Evolutionary conservation across 2,797 vertebrate genomes (phyloP).

Genomic region (Macropodus opercularis): DNA sequence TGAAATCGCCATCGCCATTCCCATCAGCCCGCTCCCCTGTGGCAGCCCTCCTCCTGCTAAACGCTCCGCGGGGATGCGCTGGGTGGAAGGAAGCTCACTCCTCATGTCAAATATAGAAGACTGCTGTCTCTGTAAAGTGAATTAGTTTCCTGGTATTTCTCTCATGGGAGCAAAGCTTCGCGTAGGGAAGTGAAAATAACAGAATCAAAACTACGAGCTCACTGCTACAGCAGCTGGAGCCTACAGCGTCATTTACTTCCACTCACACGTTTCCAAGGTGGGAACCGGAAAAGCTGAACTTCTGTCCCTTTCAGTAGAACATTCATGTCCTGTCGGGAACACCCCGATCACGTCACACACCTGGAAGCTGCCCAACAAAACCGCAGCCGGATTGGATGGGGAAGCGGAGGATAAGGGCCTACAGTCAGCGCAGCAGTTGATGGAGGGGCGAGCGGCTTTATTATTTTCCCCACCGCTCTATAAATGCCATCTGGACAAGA

Average conservation of each 20-base stretch:
- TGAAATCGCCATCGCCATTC: constrained; percentile 68
- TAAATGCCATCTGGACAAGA: too few species aligned
- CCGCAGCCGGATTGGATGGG: too few species aligned
- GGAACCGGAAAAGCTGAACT: too few species aligned
- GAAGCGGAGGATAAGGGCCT: too few species aligned
- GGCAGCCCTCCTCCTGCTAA: constrained; percentile 4
- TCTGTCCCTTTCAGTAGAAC: too few species aligned
- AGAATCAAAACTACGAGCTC: constrained; percentile 10
- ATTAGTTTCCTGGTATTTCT: constrained; percentile 36
- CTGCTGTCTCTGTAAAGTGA: constrained; percentile 39
- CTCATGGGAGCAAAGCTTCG: constrained; percentile 33
- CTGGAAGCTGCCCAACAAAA: too few species aligned
- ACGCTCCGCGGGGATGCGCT: constrained; percentile 34
- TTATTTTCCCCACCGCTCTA: too few species aligned
- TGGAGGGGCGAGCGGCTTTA: too few species aligned
- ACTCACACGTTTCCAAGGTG: too few species aligned
- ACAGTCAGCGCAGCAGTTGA: too few species aligned
- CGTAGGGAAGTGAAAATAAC: constrained; percentile 37
- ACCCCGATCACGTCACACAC: too few species aligned
- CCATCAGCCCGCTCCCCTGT: constrained; percentile 62
- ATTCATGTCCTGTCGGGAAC: too few species aligned
- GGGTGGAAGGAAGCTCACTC: constrained; percentile 32
- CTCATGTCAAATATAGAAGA: constrained; percentile 47
- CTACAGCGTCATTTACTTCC: not conserved
- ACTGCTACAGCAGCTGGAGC: not conserved